Conservation (phyloP, 2,888 invertebrate species). For the Ichneumoninae sp. region DNA sequence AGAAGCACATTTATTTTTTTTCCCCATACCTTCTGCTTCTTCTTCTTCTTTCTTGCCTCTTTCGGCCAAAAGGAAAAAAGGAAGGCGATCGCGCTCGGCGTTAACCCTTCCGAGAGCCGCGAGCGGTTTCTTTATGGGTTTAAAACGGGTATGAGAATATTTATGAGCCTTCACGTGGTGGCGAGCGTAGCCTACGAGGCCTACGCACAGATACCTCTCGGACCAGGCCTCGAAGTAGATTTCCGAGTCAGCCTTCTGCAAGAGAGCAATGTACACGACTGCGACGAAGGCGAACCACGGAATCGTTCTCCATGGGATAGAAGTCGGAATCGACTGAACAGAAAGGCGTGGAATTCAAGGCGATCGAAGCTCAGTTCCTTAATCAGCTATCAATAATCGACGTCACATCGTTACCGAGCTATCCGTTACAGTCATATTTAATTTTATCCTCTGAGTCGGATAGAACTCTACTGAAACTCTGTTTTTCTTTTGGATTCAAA, state of each 20-base stretch:
- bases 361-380: slow-evolving; percentile 2
- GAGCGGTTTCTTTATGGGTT: slow-evolving; percentile 83
- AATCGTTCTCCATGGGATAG: slow-evolving; percentile 6
- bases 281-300: slow-evolving; percentile 41
- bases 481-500: not conserved
- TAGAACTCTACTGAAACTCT: not conserved
- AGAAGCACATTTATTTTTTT: slow-evolving; percentile 66
- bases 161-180: slow-evolving; percentile 80
- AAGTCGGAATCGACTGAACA: not conserved
- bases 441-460: not conserved
- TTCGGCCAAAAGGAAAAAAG: slow-evolving; percentile 66
- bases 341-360: slow-evolving; percentile 23
- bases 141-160: slow-evolving; percentile 79
- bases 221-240: slow-evolving; percentile 63
- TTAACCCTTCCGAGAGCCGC: slow-evolving; percentile 81
- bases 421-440: not conserved
- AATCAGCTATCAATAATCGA: slow-evolving; percentile 18
- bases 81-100: slow-evolving; percentile 67
- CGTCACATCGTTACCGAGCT: not conserved
- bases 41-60: slow-evolving; percentile 35
- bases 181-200: slow-evolving; percentile 63
- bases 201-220: slow-evolving; percentile 67
- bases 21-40: slow-evolving; percentile 17
- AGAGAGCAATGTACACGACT: slow-evolving; percentile 54
- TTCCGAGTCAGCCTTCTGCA: slow-evolving; percentile 53